Conservation (phyloP, 64 coral and sea anemone genomes). For the Acropora yongei region DNA sequence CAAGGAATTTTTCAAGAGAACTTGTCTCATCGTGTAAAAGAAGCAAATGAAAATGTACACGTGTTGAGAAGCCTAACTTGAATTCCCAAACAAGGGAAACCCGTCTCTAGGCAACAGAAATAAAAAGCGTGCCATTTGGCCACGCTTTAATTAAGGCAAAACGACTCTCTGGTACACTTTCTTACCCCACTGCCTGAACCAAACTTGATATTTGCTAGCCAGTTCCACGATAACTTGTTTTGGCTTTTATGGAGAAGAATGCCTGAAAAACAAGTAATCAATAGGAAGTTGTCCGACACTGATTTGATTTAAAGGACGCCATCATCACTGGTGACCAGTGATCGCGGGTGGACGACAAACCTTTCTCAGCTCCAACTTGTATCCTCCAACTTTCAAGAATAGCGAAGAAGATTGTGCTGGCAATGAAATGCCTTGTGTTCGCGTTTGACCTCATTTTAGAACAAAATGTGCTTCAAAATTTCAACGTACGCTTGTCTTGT, state of each 20-base stretch:
- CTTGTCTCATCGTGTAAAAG: background rate
- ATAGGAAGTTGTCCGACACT: too few relatives aligned
- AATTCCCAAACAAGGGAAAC: background rate
- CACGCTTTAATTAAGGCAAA: background rate
- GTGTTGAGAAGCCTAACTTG: background rate
- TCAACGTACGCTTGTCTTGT: background rate
- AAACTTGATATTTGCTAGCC: conserved; percentile 17
- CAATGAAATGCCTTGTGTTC: background rate
- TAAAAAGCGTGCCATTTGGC: background rate
- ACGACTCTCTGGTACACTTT: too few relatives aligned
- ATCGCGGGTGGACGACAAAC: background rate
- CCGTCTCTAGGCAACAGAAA: background rate
- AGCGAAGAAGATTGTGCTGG: background rate
- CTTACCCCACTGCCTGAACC: conserved; percentile 15
- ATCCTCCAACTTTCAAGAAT: background rate
- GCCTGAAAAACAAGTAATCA: background rate
- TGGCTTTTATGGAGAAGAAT: conserved; percentile 12
- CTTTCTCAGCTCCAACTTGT: background rate
- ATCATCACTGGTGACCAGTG: too few relatives aligned
- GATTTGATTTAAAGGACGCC: too few relatives aligned
- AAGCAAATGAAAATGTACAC: background rate
- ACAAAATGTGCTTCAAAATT: background rate
- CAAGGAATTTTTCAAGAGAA: background rate
- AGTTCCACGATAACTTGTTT: background rate
- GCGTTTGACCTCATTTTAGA: background rate